Conservation (phyloP, 1,140 invertebrate species). For the Zophobas atratus region DNA sequence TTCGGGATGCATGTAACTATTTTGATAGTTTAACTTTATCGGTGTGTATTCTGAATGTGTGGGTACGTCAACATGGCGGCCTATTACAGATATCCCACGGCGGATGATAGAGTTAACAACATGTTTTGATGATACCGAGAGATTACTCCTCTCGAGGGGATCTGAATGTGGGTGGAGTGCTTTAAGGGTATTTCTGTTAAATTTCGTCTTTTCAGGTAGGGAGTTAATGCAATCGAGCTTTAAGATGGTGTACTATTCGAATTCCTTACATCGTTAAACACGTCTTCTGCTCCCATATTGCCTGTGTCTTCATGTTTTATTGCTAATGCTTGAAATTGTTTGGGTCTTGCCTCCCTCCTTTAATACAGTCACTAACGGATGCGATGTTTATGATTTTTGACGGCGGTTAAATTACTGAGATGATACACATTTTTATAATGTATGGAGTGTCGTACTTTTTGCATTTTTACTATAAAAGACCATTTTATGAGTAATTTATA, state of each 20-base stretch:
- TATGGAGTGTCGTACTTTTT: too few relatives aligned
- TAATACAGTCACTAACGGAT: too few relatives aligned
- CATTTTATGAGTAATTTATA: too few relatives aligned
- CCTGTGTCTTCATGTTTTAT: neutral
- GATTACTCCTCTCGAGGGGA: conserved; percentile 10
- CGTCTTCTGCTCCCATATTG: neutral
- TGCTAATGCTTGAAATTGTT: neutral
- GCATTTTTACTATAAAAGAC: too few relatives aligned
- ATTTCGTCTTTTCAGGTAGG: neutral
- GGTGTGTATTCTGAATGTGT: conserved; percentile 16
- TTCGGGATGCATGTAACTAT: neutral
- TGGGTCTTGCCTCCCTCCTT: neutral
- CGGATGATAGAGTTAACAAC: conserved; percentile 17
- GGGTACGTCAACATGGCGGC: neutral
- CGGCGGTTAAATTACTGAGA: too few relatives aligned
- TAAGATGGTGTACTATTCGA: neutral
- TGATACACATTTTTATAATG: too few relatives aligned
- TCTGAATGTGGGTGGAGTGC: conserved; percentile 1
- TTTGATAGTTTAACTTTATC: conserved; percentile 18
- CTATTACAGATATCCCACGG: neutral
- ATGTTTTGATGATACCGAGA: neutral
- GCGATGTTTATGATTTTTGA: too few relatives aligned
- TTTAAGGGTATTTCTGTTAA: conserved; percentile 2
- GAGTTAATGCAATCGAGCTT: conserved; percentile 1
- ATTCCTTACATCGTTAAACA: conserved; percentile 2